A percentile compares a stretch with the other conserved stretches of the same genome.
Conservation (phyloP, 2,113 vertebrate genomes). For the Polyodon spathula region DNA sequence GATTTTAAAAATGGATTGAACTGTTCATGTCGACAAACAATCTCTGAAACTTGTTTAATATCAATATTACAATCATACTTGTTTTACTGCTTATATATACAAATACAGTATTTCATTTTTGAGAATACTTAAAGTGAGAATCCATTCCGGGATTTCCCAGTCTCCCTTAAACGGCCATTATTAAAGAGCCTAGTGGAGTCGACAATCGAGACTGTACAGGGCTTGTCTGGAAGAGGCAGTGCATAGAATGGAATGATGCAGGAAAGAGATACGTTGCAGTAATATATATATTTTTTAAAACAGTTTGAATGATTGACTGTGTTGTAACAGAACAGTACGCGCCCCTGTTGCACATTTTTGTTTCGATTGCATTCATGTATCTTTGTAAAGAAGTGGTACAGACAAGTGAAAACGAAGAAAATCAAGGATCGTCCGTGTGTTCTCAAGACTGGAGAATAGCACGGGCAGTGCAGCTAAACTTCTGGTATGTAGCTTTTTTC, state of each 20-base stretch:
- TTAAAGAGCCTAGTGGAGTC: constrained; percentile 32
- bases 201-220: constrained; percentile 29
- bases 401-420: constrained; percentile 43
- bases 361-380: constrained; percentile 31
- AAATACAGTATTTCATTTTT: too few relatives aligned
- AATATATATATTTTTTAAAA: constrained; percentile 31
- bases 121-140: neutral
- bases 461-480: constrained; percentile 54
- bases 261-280: constrained; percentile 44
- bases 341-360: constrained; percentile 13
- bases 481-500: constrained; percentile 64
- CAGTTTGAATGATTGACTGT: constrained; percentile 21
- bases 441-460: constrained; percentile 50
- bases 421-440: constrained; percentile 47
- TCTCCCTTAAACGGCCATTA: constrained; percentile 19
- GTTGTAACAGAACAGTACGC: constrained; percentile 5
- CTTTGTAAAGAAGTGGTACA: constrained; percentile 27
- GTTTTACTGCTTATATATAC: too few relatives aligned
- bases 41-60: too few relatives aligned
- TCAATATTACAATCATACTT: too few relatives aligned
- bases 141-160: constrained; percentile 50
- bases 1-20: too few relatives aligned
- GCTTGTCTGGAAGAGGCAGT: constrained; percentile 49
- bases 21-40: too few relatives aligned
- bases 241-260: constrained; percentile 41